Conservation (phyloP, 2,888 invertebrate genomes). For the Nemotelus nigrinus region DNA sequence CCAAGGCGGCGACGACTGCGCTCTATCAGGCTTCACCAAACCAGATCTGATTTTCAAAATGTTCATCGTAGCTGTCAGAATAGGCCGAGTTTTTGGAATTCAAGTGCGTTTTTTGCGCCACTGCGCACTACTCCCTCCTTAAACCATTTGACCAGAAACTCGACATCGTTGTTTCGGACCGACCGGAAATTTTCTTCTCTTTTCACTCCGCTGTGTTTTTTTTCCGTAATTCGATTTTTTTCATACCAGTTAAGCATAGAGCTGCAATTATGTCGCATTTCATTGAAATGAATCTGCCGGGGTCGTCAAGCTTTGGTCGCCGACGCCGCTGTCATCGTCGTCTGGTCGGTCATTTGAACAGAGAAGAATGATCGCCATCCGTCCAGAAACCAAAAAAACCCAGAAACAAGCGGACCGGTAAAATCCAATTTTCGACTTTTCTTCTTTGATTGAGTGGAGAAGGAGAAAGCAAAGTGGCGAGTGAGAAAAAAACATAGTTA, state of each 20-base stretch:
- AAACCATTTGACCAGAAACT: not conserved
- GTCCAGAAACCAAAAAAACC: not conserved
- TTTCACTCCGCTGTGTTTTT: not conserved
- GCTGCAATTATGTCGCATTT: not conserved
- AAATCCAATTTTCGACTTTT: not conserved
- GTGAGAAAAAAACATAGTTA: not conserved
- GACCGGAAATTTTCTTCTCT: conserved; percentile 10
- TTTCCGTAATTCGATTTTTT: not conserved
- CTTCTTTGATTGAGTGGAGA: not conserved
- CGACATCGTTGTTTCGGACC: not conserved
- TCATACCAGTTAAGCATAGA: not conserved
- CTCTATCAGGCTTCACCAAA: not conserved
- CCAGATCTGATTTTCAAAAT: too few relatives aligned
- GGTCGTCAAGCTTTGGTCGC: not conserved
- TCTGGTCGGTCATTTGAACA: not conserved
- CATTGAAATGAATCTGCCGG: not conserved
- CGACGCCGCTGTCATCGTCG: not conserved
- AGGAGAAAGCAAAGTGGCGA: not conserved
- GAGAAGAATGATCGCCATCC: not conserved
- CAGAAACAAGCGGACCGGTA: not conserved
- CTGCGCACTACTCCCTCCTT: not conserved
- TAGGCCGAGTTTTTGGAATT: too few relatives aligned
- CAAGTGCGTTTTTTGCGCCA: not conserved
- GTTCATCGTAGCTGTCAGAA: too few relatives aligned
- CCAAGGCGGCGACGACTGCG: not conserved